A percentile compares a stretch with the other conserved stretches of the same genome.
Evolutionary conservation across 2,113 vertebrate species (phyloP).

Genomic region (Nesoenas mayeri): DNA sequence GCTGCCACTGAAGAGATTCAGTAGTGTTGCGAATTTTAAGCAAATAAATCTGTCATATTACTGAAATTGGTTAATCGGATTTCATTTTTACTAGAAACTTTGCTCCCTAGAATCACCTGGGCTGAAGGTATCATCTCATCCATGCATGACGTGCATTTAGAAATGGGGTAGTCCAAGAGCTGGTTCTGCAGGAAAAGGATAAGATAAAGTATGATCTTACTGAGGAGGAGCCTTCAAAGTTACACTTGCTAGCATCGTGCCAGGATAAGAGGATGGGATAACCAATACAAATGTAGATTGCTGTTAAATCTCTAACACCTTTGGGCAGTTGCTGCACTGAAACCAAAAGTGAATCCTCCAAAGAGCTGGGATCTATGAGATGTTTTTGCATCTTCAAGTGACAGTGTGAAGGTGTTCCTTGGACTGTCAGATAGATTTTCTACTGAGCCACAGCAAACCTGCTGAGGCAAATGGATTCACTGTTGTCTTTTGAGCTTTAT

Average conservation of each 20-base stretch:
- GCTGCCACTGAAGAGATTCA: background rate
- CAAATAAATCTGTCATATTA: background rate
- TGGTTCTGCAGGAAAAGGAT: background rate
- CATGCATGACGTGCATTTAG: background rate
- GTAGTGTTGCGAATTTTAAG: background rate
- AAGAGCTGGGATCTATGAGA: background rate
- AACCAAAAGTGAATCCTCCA: background rate
- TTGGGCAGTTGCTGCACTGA: background rate
- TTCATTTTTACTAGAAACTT: background rate
- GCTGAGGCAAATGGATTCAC: background rate
- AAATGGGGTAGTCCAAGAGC: background rate
- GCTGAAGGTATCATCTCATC: background rate
- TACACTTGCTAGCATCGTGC: background rate
- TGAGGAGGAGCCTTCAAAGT: background rate
- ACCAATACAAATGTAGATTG: background rate
- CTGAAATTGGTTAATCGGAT: background rate
- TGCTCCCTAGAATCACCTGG: background rate
- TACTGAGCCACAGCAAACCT: background rate
- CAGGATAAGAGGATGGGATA: background rate
- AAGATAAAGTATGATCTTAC: accelerated
- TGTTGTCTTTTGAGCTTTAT: background rate
- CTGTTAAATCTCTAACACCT: background rate
- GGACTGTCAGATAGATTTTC: background rate
- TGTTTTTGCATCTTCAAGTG: background rate
- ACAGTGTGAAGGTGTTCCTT: background rate